These are phyloP conservation scores for Orchestes rusci DNA, from an alignment of 2,888 invertebrate species.

Conservation along the genomic window DNA sequence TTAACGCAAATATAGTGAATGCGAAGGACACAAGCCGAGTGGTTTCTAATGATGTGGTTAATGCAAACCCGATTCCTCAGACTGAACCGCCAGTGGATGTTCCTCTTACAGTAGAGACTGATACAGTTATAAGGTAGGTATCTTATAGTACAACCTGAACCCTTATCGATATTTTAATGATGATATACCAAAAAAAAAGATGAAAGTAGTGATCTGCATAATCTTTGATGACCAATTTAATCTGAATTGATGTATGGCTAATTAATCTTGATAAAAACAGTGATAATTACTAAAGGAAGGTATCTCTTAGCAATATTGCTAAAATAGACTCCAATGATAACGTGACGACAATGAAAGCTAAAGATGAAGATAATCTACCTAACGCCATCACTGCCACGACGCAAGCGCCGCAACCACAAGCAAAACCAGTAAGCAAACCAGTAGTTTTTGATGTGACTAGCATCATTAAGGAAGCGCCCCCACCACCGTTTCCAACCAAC, in stretches of 20 bases:
- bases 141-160: too few species aligned
- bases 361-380: too few species aligned
- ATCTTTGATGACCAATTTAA: too few species aligned
- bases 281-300: too few species aligned
- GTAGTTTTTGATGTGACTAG: slow-evolving; percentile 37
- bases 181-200: too few species aligned
- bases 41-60: slow-evolving; percentile 29
- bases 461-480: slow-evolving; percentile 39
- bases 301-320: slow-evolving; percentile 9
- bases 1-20: slow-evolving; percentile 14
- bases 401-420: slow-evolving; percentile 25
- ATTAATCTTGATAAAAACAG: too few species aligned
- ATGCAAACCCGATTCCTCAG: slow-evolving; percentile 29
- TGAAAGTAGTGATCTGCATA: too few species aligned
- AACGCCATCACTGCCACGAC: slow-evolving; percentile 15
- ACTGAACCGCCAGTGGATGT: slow-evolving; percentile 7
- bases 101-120: slow-evolving; percentile 14
- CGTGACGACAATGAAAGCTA: slow-evolving; percentile 29
- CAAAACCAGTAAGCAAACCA: too few species aligned
- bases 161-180: too few species aligned
- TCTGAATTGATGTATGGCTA: too few species aligned
- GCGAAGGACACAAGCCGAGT: slow-evolving; percentile 1
- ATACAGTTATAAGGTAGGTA: slow-evolving; percentile 10
- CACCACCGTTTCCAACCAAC: slow-evolving; percentile 12
- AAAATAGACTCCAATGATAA: slow-evolving; percentile 24